These are phyloP conservation scores for Rhabditophanes sp. DNA, from an alignment of 2,888 invertebrate species.

Conservation along the genomic window DNA sequence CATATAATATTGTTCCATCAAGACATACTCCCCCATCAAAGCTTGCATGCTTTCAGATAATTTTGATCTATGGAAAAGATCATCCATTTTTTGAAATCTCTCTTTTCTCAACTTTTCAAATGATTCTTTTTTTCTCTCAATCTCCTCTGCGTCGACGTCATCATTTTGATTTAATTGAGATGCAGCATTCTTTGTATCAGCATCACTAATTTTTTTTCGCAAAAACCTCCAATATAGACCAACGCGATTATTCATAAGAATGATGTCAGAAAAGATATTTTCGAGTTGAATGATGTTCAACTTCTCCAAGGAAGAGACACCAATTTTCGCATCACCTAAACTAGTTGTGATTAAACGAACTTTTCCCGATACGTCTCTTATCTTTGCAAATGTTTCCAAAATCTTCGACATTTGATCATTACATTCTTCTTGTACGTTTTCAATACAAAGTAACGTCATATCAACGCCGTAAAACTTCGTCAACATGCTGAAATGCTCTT, in stretches of 20 bases:
- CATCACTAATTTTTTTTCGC: too few species aligned
- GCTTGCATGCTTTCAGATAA: too few species aligned
- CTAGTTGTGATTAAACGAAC: neutral
- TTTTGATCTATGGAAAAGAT: constrained; percentile 34
- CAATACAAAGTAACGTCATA: constrained; percentile 57
- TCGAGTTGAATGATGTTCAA: constrained; percentile 69
- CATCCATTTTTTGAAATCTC: constrained; percentile 31
- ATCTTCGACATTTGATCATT: constrained; percentile 53
- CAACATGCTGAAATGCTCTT: constrained; percentile 71
- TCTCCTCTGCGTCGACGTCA: constrained; percentile 19
- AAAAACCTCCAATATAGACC: constrained; percentile 78
- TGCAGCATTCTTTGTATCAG: too few species aligned
- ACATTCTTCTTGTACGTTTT: constrained; percentile 55
- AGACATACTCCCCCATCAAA: constrained; percentile 69
- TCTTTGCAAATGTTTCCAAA: constrained; percentile 50
- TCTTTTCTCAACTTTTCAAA: constrained; percentile 14
- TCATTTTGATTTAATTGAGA: too few species aligned
- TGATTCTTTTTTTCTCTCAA: constrained; percentile 8
- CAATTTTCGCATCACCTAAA: constrained; percentile 1
- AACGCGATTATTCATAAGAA: constrained; percentile 72
- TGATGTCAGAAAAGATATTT: constrained; percentile 70
- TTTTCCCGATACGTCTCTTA: constrained; percentile 2
- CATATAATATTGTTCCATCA: constrained; percentile 82
- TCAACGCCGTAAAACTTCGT: constrained; percentile 73
- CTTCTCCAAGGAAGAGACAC: constrained; percentile 14